These are phyloP conservation scores for Metaphire vulgaris DNA, from an alignment of 1,140 invertebrate genomes.

Conservation along the genomic window DNA sequence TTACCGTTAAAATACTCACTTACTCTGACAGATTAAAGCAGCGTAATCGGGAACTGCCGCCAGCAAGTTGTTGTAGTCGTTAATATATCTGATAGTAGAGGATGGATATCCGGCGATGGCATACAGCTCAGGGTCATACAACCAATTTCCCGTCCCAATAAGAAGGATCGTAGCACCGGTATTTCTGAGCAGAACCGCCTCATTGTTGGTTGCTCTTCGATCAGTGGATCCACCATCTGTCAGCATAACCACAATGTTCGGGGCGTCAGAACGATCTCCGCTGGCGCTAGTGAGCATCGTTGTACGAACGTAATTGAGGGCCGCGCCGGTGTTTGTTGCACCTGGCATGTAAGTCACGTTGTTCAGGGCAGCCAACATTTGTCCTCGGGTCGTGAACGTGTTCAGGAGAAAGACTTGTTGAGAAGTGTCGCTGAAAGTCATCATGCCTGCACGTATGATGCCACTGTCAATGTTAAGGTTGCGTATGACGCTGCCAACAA, in stretches of 20 bases:
- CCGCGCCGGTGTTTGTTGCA: neutral
- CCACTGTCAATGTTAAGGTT: conserved; percentile 33
- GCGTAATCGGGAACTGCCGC: neutral
- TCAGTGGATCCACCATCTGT: neutral
- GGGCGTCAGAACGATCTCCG: neutral
- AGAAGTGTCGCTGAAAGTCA: conserved; percentile 28
- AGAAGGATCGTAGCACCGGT: neutral
- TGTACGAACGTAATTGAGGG: neutral
- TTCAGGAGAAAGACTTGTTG: conserved; percentile 31
- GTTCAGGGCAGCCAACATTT: neutral
- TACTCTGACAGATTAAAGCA: neutral
- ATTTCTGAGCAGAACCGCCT: neutral
- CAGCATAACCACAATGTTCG: neutral
- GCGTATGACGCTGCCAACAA: conserved; percentile 31
- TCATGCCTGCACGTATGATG: conserved; percentile 33
- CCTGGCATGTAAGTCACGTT: neutral
- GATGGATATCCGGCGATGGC: neutral
- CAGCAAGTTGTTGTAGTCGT: neutral
- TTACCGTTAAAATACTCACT: no score
- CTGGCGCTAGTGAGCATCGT: neutral
- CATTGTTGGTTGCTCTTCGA: neutral
- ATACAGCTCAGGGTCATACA: neutral
- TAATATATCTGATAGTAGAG: neutral
- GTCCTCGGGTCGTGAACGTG: conserved; percentile 13
- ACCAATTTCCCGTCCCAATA: neutral